Percentiles rank a stretch among this genome's conserved stretches.
Conservation (phyloP, 2,888 invertebrate species). For the Amphiduros pacificus region DNA sequence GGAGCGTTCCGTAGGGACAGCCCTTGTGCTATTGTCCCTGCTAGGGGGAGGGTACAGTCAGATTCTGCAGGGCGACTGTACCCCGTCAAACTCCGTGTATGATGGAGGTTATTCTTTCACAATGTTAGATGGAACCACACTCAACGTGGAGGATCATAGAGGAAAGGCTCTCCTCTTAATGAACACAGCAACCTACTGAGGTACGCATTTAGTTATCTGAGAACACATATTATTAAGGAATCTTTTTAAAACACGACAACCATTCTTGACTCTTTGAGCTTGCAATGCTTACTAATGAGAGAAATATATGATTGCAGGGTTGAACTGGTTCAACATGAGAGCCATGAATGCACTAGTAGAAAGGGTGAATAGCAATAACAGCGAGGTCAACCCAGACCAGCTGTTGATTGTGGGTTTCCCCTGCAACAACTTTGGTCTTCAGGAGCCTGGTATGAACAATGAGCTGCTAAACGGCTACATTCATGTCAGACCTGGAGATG, state of each 20-base stretch:
- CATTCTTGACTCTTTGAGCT: no score
- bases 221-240: no score
- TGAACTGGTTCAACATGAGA: conserved; percentile 1
- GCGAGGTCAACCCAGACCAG: background rate
- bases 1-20: no score
- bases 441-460: conserved; percentile 8
- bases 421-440: conserved; percentile 4
- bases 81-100: no score
- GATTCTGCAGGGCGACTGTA: no score
- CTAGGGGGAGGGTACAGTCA: no score
- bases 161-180: conserved; percentile 3
- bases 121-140: background rate
- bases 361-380: no score
- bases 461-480: conserved; percentile 4
- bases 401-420: conserved; percentile 6
- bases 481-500: background rate
- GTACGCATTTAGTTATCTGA: background rate
- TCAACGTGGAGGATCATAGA: conserved; percentile 5
- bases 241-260: no score
- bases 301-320: no score
- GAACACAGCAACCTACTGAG: conserved; percentile 16
- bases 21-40: no score
- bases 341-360: conserved; percentile 13
- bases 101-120: background rate
- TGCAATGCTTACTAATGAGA: no score